Conservation (phyloP, 2,888 invertebrate genomes). For the Drosophila emarginata region DNA sequence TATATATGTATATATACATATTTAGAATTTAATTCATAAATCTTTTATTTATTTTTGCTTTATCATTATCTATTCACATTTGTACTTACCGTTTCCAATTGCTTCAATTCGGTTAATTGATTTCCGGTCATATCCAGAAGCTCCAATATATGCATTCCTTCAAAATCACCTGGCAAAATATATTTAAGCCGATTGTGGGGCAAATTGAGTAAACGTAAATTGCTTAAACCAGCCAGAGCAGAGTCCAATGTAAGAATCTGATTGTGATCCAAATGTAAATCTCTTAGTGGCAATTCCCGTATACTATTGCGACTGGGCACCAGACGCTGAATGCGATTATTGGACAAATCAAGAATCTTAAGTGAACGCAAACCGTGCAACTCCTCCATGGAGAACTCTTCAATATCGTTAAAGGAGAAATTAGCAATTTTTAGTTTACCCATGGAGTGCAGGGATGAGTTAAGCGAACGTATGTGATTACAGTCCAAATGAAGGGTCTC, state of each 20-base stretch:
- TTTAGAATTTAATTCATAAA: too few species aligned
- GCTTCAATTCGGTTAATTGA: conserved; percentile 89
- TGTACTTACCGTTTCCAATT: conserved; percentile 89
- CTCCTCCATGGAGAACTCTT: conserved; percentile 91
- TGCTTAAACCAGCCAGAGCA: conserved; percentile 89
- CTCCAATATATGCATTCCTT: conserved; percentile 89
- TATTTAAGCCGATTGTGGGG: conserved; percentile 89
- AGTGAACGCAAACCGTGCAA: conserved; percentile 88
- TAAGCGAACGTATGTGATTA: conserved; percentile 88
- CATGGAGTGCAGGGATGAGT: conserved; percentile 88
- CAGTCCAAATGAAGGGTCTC: conserved; percentile 88
- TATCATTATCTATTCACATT: too few species aligned
- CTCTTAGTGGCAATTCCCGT: conserved; percentile 88
- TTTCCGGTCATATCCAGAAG: conserved; percentile 91
- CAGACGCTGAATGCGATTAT: conserved; percentile 88
- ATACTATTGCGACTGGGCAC: conserved; percentile 90
- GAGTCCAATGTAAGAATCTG: conserved; percentile 88
- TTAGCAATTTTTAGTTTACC: conserved; percentile 87
- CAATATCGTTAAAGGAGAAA: conserved; percentile 89
- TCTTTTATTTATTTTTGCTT: neutral
- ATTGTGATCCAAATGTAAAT: conserved; percentile 90
- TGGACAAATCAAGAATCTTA: conserved; percentile 89
- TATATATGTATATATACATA: too few species aligned
- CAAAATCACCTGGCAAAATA: conserved; percentile 90
- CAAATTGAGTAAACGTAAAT: conserved; percentile 88